These are phyloP conservation scores for Hyperopisus bebe DNA, from an alignment of 2,113 vertebrate species.

Conservation along the genomic window DNA sequence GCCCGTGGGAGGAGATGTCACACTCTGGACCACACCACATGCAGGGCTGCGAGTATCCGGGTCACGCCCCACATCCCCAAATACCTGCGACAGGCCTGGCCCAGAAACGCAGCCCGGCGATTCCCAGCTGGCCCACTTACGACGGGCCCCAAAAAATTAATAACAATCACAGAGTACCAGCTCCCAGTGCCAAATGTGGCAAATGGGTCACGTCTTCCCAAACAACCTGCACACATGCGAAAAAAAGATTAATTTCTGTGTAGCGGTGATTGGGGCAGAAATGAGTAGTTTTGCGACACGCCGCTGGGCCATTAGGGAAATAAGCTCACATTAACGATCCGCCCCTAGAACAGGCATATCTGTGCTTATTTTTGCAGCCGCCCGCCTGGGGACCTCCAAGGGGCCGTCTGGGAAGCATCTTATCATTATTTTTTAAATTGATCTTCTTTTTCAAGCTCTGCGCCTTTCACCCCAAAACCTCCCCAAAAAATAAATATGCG, in stretches of 20 bases:
- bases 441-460: neutral
- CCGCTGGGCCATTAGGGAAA: neutral
- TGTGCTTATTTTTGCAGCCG: neutral
- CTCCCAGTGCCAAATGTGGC: neutral
- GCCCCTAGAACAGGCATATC: neutral
- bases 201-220: neutral
- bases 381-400: neutral
- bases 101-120: neutral
- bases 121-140: neutral
- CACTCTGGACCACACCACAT: neutral
- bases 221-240: neutral
- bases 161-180: neutral
- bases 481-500: neutral
- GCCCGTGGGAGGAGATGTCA: constrained; percentile 14
- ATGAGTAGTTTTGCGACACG: neutral
- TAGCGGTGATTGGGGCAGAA: neutral
- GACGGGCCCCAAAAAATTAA: neutral
- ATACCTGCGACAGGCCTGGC: neutral
- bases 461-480: neutral
- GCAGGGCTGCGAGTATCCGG: neutral
- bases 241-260: constrained; percentile 5
- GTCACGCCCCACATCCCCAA: neutral
- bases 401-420: neutral
- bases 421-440: neutral
- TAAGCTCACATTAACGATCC: neutral